Conservation (phyloP, 2,797 vertebrate species). For the Lagodon rhomboides region DNA sequence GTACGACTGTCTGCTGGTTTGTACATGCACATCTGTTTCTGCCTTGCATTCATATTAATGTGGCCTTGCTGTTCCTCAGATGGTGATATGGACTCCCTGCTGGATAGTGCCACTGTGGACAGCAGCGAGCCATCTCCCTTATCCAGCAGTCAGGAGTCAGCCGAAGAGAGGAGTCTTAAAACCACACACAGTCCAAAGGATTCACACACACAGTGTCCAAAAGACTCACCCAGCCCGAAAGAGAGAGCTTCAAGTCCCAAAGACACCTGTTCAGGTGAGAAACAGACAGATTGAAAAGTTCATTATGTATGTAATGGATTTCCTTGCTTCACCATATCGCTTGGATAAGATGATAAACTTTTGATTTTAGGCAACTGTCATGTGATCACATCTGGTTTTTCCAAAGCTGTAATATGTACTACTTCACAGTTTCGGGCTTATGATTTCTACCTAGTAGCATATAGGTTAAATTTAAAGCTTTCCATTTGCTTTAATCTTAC, state of each 20-base stretch:
- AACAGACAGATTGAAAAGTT: neutral
- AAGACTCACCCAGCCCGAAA: constrained; percentile 63
- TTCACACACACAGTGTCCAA: constrained; percentile 51
- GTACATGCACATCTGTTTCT: neutral
- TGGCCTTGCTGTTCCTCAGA: constrained; percentile 80
- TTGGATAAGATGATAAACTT: neutral
- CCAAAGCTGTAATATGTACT: constrained; percentile 1
- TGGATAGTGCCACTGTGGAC: constrained; percentile 90
- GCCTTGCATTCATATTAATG: neutral
- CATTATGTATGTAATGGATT: neutral
- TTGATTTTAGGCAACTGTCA: neutral
- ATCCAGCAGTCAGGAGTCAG: constrained; percentile 81
- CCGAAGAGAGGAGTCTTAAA: constrained; percentile 84
- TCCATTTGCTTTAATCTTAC: neutral
- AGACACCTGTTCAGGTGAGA: constrained; percentile 89
- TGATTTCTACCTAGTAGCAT: neutral
- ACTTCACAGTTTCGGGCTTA: neutral
- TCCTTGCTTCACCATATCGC: neutral
- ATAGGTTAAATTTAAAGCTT: neutral
- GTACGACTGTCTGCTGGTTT: constrained; percentile 2
- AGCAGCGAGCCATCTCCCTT: constrained; percentile 82
- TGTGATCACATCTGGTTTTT: neutral
- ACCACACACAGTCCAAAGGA: constrained; percentile 59
- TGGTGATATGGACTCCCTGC: constrained; percentile 91
- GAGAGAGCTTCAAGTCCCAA: constrained; percentile 58